phyloP scores from a whole-genome alignment of 2,797 vertebrate species.

The Babyrousa celebensis region DNA sequence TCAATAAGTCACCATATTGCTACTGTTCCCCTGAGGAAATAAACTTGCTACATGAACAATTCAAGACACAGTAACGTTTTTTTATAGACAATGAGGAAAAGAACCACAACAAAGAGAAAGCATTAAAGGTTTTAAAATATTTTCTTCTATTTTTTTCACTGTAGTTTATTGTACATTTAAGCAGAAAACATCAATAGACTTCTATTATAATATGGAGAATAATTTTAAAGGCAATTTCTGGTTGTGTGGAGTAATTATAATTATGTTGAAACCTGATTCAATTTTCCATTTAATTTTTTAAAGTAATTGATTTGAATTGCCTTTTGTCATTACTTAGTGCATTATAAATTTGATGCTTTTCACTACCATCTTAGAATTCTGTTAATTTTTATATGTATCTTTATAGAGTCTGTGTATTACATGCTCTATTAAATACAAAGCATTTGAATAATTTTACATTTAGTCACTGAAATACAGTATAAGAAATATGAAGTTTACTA shows the following conservation, averaged over 20 bases:
- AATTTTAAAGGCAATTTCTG: conserved; percentile 63
- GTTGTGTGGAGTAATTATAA: conserved; percentile 35
- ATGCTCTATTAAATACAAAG: neutral
- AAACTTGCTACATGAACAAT: conserved; percentile 18
- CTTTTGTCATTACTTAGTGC: conserved; percentile 30
- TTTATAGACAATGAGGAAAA: conserved; percentile 43
- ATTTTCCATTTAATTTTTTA: conserved; percentile 54
- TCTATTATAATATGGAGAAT: conserved; percentile 36
- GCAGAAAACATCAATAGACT: conserved; percentile 47
- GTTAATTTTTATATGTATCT: conserved; percentile 53
- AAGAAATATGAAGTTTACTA: neutral
- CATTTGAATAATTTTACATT: conserved; percentile 52
- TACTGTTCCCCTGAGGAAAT: conserved; percentile 60
- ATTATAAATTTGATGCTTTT: conserved; percentile 54
- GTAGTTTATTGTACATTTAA: conserved; percentile 42
- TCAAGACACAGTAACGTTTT: conserved; percentile 50
- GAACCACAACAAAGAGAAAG: conserved; percentile 5
- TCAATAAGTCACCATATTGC: conserved; percentile 66
- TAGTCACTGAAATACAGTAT: conserved; percentile 11
- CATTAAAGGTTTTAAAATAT: neutral
- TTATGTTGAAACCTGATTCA: neutral
- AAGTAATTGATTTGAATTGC: conserved; percentile 55
- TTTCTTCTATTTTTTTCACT: conserved; percentile 26
- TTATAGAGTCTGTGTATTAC: neutral
- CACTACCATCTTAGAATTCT: neutral